Evolutionary conservation across 1,140 invertebrate genomes (phyloP).

Genomic region (Thalassaphorura encarpata): DNA sequence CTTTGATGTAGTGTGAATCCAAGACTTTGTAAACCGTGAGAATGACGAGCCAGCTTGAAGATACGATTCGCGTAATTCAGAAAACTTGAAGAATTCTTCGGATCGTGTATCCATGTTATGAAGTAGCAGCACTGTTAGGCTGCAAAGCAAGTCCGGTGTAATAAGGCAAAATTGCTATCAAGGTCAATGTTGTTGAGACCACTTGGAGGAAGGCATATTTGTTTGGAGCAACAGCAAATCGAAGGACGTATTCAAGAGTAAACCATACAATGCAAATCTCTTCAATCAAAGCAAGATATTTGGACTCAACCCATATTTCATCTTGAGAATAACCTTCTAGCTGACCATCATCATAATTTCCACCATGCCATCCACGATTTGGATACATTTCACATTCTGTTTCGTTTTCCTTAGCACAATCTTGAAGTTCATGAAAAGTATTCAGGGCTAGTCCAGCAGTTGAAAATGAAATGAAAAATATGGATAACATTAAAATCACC

Average conservation of each 20-base stretch:
- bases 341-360: not conserved
- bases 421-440: constrained; percentile 91
- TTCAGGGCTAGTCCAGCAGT: constrained; percentile 96
- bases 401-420: constrained; percentile 39
- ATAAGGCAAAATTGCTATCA: constrained; percentile 97
- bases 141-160: constrained; percentile 92
- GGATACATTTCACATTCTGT: not conserved
- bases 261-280: constrained; percentile 99
- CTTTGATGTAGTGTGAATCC: constrained; percentile 97
- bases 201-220: constrained; percentile 99
- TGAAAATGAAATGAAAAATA: constrained; percentile 98
- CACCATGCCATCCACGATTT: constrained; percentile 1
- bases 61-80: constrained; percentile 99
- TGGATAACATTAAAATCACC: constrained; percentile 98
- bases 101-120: constrained; percentile 93
- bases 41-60: constrained; percentile 95
- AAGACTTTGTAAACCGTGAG: constrained; percentile 93
- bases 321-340: constrained; percentile 19
- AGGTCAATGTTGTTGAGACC: constrained; percentile 95
- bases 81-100: constrained; percentile 97
- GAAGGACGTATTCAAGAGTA: constrained; percentile 93
- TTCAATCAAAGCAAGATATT: constrained; percentile 89
- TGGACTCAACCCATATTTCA: constrained; percentile 65
- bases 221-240: constrained; percentile 96
- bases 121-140: constrained; percentile 68